Base-by-base conservation (phyloP, 2,888 invertebrate species). In the Parthenolecanium corni region DNA sequence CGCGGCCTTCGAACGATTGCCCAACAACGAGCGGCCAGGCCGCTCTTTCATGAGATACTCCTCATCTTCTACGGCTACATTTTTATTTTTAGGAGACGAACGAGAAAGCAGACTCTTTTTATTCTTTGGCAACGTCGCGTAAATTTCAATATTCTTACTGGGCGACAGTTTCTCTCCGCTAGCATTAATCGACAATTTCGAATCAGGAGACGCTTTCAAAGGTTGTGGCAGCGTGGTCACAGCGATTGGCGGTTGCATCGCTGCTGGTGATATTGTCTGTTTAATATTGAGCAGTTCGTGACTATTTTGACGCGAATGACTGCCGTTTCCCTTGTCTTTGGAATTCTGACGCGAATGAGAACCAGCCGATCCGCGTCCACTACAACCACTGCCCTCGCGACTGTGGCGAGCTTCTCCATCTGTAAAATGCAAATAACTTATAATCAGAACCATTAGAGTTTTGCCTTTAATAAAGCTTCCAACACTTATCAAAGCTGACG, bases 91-190 rank as follows among this genome's bases (percentile, higher is more conserved):
- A 1, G 69, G 67, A 12, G 68, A 65, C 5, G 69, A 67, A 21
- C 68, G 65, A 6, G 68, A 67, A 23, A 69, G 52, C 20, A 72
- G 70, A 52, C 71, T 71, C 49, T 83, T 82, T 70, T 89, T 89
- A 74, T 88, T 90, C 74, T 91, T 91, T 1, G 92, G 92, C 31
- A 92, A 74, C 0, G 92, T 92, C 0, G 91, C 92, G 72, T 92
- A 92, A 67, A 92, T 90, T 76, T 91, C 91, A 64, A 91, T 91
- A 67, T 80, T 89, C 70, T 84, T 84, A 70, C 75, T 67, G 31
- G 69, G 57, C 21, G 63, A 53, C 2, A 21, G 36, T 64, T 64
- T 67, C 36, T 52, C 66, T 12, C 61, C 56, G 1, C 67, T 65
- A 9, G 9, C 31, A 4, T 6, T 9, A 9, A 4, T 31, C 9